Base-by-base conservation (phyloP, 1,140 invertebrate species). In the Drosophila sturtevanti region DNA sequence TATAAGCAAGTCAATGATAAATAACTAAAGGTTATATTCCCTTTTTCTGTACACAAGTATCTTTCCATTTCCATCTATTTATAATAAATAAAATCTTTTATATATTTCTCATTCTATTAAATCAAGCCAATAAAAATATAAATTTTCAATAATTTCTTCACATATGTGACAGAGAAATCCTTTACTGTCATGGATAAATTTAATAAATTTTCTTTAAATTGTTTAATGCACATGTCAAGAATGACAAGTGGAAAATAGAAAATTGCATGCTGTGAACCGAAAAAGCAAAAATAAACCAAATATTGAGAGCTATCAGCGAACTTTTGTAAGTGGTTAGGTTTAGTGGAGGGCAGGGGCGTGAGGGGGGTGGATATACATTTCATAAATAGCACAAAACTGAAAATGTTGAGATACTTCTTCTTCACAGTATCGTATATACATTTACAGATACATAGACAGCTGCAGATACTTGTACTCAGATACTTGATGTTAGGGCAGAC, bases 401-500 rank as follows among this genome's bases (percentile, higher is more conserved):
- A 71, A 71, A 77, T 60, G 58, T 66, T 72, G 76, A 62, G 77
- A 77, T 70, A 64, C 68, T 72, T 62, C 24, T 59, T 37, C 24
- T 52, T 37, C 55, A 59, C 67, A 34, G 70, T 14, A 24, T 48
- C 35, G 67, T 27, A 35, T 62, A 65, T 61, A 68, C 22, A 54
- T 16, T 64, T 22, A 68, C 55, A 55, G 22, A 31, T 27, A 54
- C 37, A 44, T 66, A 70, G 41, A 65, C 65, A 60, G 56, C 48
- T 7, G 31, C 22, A 48, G 63, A 78, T 72, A 78, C 72, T 81
- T 73, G 63, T 31, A 31, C 27, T 54, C 16, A 51, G 65, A 79
- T 78, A 79, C 73, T 81, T 77, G 68, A 75, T 61, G 72, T 81
- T 81, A 74, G 63, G 61, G 44, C 61, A 86, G 67, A 85, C 81